Conservation (phyloP, 1,140 invertebrate species). For the Ylistrum balloti region DNA sequence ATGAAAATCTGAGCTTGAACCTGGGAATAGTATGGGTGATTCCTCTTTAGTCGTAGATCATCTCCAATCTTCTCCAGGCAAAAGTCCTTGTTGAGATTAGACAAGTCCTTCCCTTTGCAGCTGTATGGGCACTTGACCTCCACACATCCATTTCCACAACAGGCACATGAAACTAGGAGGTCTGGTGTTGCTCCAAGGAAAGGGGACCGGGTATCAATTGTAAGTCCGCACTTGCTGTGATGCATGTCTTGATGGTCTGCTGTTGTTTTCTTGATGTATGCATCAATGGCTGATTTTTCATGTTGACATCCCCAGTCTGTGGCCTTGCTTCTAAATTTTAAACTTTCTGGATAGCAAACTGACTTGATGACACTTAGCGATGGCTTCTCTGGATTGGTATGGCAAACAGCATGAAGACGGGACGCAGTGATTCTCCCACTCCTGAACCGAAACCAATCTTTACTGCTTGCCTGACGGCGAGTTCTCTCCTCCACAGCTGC, state of each 20-base stretch:
- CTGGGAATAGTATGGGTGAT: too few species aligned
- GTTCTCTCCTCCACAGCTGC: too few species aligned
- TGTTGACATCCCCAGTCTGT: too few species aligned
- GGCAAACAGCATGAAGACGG: too few species aligned
- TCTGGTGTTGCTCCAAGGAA: conserved; percentile 62
- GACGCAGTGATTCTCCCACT: too few species aligned
- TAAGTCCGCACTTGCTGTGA: conserved; percentile 60
- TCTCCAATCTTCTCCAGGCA: conserved; percentile 20
- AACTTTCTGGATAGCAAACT: too few species aligned
- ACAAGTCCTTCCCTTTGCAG: conserved; percentile 23
- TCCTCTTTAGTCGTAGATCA: conserved; percentile 46
- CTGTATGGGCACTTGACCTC: conserved; percentile 66
- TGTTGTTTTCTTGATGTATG: conserved; percentile 43
- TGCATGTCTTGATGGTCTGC: conserved; percentile 52
- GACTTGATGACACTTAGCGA: too few species aligned
- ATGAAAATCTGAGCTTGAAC: conserved; percentile 62
- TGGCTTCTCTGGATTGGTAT: too few species aligned
- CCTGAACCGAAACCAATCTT: too few species aligned
- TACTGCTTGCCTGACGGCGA: too few species aligned
- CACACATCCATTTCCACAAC: conserved; percentile 63
- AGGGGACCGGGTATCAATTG: conserved; percentile 58
- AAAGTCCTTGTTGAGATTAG: background rate
- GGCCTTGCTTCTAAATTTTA: too few species aligned
- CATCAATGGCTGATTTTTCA: conserved; percentile 42
- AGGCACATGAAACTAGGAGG: too few species aligned